Percentiles rank a stretch among this genome's conserved stretches.
phyloP scores from a whole-genome alignment of 2,113 vertebrate species.

The Gnathonemus longibarbis region DNA sequence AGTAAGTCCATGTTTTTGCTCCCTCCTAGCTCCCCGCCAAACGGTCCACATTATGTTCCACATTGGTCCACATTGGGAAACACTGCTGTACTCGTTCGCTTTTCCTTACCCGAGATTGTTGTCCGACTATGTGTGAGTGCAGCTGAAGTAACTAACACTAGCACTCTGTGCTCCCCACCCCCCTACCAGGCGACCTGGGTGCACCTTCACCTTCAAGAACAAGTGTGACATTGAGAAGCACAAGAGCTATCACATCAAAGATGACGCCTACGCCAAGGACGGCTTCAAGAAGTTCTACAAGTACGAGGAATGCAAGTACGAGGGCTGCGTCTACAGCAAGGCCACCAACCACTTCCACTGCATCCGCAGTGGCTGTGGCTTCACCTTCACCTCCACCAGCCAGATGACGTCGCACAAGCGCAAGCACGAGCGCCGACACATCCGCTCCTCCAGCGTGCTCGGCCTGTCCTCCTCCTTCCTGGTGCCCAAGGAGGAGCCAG shows the following conservation, averaged over 20 bases:
- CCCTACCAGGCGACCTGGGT: slow-evolving; percentile 77
- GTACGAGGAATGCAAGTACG: slow-evolving; percentile 97
- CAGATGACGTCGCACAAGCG: slow-evolving; percentile 99
- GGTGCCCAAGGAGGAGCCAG: slow-evolving; percentile 84
- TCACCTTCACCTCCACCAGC: slow-evolving; percentile 99
- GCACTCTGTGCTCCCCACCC: not conserved
- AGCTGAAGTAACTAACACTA: not conserved
- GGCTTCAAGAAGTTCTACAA: slow-evolving; percentile 99
- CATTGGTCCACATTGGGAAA: not conserved
- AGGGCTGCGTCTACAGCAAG: slow-evolving; percentile 98
- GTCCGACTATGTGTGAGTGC: not conserved
- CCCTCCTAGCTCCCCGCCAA: not conserved
- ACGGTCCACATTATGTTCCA: not conserved
- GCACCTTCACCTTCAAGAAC: slow-evolving; percentile 98
- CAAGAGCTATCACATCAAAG: slow-evolving; percentile 99
- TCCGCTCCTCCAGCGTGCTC: slow-evolving; percentile 79
- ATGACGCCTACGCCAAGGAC: slow-evolving; percentile 97
- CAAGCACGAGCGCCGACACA: slow-evolving; percentile 92
- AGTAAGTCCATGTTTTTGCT: not conserved
- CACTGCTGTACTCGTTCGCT: not conserved
- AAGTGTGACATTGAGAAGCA: slow-evolving; percentile 99
- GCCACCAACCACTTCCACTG: slow-evolving; percentile 99
- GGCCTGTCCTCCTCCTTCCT: slow-evolving; percentile 77
- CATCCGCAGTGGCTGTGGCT: slow-evolving; percentile 93
- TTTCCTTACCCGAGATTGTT: not conserved